Conservation (phyloP, 1,140 invertebrate genomes). For the Choristoneura fumiferana region DNA sequence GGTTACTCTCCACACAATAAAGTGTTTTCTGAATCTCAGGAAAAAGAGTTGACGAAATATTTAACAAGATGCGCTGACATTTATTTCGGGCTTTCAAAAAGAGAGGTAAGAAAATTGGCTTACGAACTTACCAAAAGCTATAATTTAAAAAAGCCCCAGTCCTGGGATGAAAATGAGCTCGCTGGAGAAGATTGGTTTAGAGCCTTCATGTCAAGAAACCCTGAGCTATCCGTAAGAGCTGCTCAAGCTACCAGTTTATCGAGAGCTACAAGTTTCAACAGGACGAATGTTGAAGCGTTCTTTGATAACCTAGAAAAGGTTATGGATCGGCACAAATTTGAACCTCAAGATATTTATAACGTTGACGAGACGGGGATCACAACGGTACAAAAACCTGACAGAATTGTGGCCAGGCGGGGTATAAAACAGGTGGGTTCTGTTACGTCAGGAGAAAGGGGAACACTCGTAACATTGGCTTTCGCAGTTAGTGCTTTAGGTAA, state of each 20-base stretch:
- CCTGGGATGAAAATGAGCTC: constrained; percentile 38
- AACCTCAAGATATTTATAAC: constrained; percentile 43
- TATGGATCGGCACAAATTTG: constrained; percentile 31
- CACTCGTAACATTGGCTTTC: constrained; percentile 59
- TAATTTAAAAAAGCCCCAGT: constrained; percentile 41
- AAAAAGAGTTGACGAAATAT: background rate
- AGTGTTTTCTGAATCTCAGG: too few relatives aligned
- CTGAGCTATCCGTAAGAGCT: constrained; percentile 54
- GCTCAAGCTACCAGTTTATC: constrained; percentile 68
- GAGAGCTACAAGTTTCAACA: constrained; percentile 74
- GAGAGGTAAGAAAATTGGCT: constrained; percentile 57
- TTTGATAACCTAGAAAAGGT: constrained; percentile 47
- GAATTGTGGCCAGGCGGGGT: constrained; percentile 56
- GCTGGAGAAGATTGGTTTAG: constrained; percentile 73
- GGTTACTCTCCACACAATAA: too few relatives aligned
- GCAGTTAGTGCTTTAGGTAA: constrained; percentile 58
- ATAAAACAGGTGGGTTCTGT: constrained; percentile 62
- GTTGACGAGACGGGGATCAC: constrained; percentile 74
- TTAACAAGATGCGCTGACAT: constrained; percentile 33
- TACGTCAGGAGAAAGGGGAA: constrained; percentile 67
- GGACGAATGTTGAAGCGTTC: constrained; percentile 52
- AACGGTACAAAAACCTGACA: constrained; percentile 52
- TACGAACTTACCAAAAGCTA: constrained; percentile 52
- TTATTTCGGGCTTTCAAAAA: constrained; percentile 53
- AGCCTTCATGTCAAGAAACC: constrained; percentile 67